Base-by-base conservation (phyloP, 2,113 vertebrate species). In the Upupa epops region DNA sequence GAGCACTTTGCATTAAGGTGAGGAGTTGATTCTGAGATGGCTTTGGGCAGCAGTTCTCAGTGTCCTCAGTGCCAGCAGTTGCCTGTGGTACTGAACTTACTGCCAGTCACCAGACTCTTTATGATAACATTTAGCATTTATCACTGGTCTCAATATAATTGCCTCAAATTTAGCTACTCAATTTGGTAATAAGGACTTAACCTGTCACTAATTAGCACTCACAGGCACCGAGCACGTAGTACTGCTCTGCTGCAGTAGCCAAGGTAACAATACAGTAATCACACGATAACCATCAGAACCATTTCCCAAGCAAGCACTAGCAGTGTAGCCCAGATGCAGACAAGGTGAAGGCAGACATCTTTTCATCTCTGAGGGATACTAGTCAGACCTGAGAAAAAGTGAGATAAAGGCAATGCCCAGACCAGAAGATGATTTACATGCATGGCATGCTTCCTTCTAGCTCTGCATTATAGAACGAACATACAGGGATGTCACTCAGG, bases 291-390 rank as follows among this genome's bases (percentile, higher is more conserved):
- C 70, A 69, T 82, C 89, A 82, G 25, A 69, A 26, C 31, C 36
- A 64, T 65, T 61, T 84, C 66, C 32, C 25, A 94, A 75, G 77
- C 45, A 78, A 69, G 28, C 49, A 40, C 11, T 49, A 49, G 36
- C 48, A 78, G 24, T 52, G 49, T 29, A 59, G 52, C 5, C n/a
- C 46, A 54, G 60, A 75, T 29, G 32, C 77, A 92, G 70, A 84
- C 49, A 65, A 75, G 66, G 75, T 54, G 74, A 86, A 92, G 66
- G 19, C 61, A 96, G 91, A 94, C 84, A 90, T 78, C 61, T 83
- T 75, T 72, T 69, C 40, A 95, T 94, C 70, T 94, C 66, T 36
- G 19, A 88, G 49, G 91, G 74, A 56, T 49, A 61, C 21, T 88
- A 66, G n/a, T 92, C 81, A 94, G 61, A 69, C 54, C 31, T 64